Percentiles rank a stretch among this genome's conserved stretches.
These are phyloP conservation scores for Platichthys flesus DNA, from an alignment of 2,113 vertebrate species.

Conservation along the genomic window DNA sequence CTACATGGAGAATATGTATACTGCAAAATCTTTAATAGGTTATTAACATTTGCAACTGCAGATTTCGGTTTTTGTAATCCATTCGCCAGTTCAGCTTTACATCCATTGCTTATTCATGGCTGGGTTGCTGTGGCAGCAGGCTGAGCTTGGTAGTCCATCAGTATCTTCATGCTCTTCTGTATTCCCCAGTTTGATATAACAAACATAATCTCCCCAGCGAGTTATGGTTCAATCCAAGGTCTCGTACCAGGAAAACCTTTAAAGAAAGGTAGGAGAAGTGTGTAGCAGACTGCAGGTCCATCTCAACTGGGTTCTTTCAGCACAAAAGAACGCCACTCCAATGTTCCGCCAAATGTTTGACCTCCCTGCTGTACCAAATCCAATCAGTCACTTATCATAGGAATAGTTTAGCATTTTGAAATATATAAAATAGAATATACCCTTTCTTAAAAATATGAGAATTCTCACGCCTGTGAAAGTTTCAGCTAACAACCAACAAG, in stretches of 20 bases:
- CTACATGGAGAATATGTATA: too few relatives aligned
- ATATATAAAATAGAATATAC: too few relatives aligned
- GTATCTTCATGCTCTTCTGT: not conserved
- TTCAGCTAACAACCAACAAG: not conserved
- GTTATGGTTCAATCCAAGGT: not conserved
- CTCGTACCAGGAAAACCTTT: not conserved
- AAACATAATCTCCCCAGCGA: not conserved
- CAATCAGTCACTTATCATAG: too few relatives aligned
- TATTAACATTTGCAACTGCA: too few relatives aligned
- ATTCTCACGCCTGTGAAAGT: not conserved
- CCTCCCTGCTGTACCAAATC: not conserved
- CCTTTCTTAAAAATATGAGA: not conserved
- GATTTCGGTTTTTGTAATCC: too few relatives aligned
- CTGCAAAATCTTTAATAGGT: too few relatives aligned
- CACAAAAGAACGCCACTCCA: not conserved
- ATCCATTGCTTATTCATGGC: not conserved
- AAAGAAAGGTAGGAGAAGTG: not conserved
- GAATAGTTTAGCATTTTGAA: too few relatives aligned
- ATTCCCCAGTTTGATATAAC: too few relatives aligned
- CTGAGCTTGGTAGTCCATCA: not conserved
- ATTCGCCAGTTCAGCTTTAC: too few relatives aligned
- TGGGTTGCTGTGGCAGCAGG: not conserved
- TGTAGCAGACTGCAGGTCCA: not conserved
- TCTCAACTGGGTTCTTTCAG: not conserved
- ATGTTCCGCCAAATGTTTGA: not conserved